Evolutionary conservation across 1,140 invertebrate species (phyloP).

Genomic region (Hypsibius dujardini): DNA sequence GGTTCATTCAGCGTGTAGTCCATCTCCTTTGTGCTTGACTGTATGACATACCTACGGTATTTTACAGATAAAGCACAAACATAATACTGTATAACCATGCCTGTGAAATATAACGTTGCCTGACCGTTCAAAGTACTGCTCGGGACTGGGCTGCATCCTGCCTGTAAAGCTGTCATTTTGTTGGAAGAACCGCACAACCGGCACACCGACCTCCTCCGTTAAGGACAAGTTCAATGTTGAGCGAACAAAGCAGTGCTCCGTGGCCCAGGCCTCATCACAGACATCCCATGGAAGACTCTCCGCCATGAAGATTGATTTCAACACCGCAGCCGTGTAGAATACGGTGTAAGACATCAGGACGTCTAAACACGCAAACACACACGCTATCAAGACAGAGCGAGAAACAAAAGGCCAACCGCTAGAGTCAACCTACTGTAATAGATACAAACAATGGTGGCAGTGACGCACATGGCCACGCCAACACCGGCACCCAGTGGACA

Average conservation of each 20-base stretch:
- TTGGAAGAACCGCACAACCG: neutral
- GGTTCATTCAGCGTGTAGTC: neutral
- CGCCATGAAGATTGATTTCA: neutral
- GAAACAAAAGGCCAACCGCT: neutral
- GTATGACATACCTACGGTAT: too few species aligned
- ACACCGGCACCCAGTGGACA: conserved; percentile 77
- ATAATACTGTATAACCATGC: too few species aligned
- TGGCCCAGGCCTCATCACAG: neutral
- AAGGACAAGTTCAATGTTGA: neutral
- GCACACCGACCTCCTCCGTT: neutral
- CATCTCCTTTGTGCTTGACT: neutral
- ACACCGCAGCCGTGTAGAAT: neutral
- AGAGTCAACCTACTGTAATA: neutral
- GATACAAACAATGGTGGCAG: neutral
- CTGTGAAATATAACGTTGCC: too few species aligned
- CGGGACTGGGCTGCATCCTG: neutral
- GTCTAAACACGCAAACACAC: neutral
- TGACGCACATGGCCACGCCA: neutral
- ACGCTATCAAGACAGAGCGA: neutral
- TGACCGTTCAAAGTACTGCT: neutral
- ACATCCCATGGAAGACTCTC: neutral
- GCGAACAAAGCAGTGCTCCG: neutral
- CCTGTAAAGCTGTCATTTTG: neutral
- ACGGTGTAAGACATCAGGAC: neutral
- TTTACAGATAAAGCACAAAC: too few species aligned